Conservation (phyloP, 2,797 vertebrate species). For the Malurus splendens region DNA sequence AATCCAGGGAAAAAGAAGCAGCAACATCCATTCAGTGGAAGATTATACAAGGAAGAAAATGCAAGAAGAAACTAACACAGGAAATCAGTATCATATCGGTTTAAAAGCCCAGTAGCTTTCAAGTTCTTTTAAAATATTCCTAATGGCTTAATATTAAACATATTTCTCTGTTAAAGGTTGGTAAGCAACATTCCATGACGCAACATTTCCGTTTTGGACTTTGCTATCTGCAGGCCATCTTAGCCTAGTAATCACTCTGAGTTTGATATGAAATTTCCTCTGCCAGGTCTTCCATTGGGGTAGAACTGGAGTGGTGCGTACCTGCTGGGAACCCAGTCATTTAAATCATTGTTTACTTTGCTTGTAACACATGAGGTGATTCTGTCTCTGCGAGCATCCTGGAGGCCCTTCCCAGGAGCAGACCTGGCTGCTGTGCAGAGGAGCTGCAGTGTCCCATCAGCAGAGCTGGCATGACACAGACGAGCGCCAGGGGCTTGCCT, state of each 20-base stretch:
- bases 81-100: not conserved
- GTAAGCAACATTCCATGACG: not conserved
- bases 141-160: not conserved
- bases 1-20: not conserved
- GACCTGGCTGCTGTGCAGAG: not conserved
- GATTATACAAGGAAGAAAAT: not conserved
- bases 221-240: not conserved
- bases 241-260: not conserved
- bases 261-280: not conserved
- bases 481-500: fast-evolving
- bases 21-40: not conserved
- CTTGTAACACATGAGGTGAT: not conserved
- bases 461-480: fast-evolving
- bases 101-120: not conserved
- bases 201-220: not conserved
- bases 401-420: not conserved
- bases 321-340: not conserved
- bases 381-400: not conserved
- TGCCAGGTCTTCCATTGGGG: not conserved
- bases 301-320: not conserved
- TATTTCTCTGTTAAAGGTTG: not conserved
- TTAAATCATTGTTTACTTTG: not conserved
- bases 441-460: not conserved
- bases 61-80: not conserved
- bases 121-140: not conserved